Base-by-base conservation (phyloP, 1,140 invertebrate species). In the Anastrepha obliqua region DNA sequence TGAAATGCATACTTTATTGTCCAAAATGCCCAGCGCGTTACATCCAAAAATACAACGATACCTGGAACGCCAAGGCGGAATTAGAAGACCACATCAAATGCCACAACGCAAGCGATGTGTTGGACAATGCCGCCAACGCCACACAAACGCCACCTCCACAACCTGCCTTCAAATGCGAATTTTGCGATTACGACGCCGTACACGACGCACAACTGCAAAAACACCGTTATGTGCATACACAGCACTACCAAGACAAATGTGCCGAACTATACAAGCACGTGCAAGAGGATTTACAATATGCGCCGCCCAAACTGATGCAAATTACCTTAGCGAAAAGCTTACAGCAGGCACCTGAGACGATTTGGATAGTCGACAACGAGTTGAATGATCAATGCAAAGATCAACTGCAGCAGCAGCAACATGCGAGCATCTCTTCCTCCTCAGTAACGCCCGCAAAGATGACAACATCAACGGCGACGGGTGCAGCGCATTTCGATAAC, bases 221-320 rank as follows among this genome's bases (percentile, higher is more conserved):
- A 5, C 97, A 98, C 93, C 94, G 95, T 3, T 95, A 95, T 89
- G 97, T 98, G 0, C 98, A 98, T 91, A 95, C 96, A 5, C 94
- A 95, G 7, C 96, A 97, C 89, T 98, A 98, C 93, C 96, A 97
- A 93, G 95, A 97, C 67, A 95, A 96, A 90, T 97, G 96, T 3
- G 96, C 95, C 90, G 94, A 95, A 88, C 93, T 98, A 47, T 94
- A 96, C 86, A 94, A 95, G n/a, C 93, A 96, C 44, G 96, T 97
- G 89, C 94, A 94, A 17, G 94, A 95, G 64, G 95, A 96, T 88
- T 91, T 95, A 2, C 93, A 95, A 58, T 94, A 96, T 91, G 95
- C 95, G 60, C 95, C 95, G 65, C 96, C 96, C 5, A 94, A 94
- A 87, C 93, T 96, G 17, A 94, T 95, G 20, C 94, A 95, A 58